phyloP scores from a whole-genome alignment of 2,888 invertebrate genomes.

The Amphiduros pacificus region DNA sequence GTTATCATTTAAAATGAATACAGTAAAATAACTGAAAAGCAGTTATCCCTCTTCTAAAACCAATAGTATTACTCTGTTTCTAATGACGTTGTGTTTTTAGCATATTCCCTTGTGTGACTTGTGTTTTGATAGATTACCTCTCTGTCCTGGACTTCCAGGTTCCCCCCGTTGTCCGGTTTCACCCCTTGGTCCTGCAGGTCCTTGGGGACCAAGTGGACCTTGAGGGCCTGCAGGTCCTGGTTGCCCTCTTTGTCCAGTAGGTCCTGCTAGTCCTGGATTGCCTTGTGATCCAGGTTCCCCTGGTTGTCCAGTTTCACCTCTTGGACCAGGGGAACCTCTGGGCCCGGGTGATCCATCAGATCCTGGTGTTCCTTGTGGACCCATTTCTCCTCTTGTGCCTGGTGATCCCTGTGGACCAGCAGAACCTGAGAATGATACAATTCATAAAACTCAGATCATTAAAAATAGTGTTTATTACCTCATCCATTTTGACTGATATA shows the following conservation, averaged over 20 bases:
- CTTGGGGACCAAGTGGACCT: constrained; percentile 15
- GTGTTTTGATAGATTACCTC: too few species aligned
- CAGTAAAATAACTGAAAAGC: too few species aligned
- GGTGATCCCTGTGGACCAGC: constrained; percentile 25
- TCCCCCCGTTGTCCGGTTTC: constrained; percentile 10
- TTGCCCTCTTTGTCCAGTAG: constrained; percentile 12
- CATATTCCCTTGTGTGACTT: too few species aligned
- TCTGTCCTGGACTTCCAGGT: constrained; percentile 2
- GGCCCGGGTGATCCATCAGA: constrained; percentile 2
- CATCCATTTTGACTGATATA: too few species aligned
- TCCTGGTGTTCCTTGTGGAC: constrained; percentile 18
- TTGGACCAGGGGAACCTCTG: constrained; percentile 3
- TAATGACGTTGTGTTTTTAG: too few species aligned
- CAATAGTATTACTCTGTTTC: too few species aligned
- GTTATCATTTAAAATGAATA: too few species aligned
- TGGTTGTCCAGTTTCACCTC: constrained; percentile 11
- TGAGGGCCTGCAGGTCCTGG: constrained; percentile 15
- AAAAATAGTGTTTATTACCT: neutral
- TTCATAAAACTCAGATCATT: neutral
- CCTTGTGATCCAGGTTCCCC: constrained; percentile 8
- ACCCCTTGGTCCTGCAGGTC: constrained; percentile 22
- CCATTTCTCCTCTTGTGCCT: constrained; percentile 15
- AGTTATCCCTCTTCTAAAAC: too few species aligned
- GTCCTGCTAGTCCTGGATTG: constrained; percentile 14
- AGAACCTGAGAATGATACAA: too few species aligned